Base-by-base conservation (phyloP, 2,113 vertebrate species). In the Entomyzon cyanotis region DNA sequence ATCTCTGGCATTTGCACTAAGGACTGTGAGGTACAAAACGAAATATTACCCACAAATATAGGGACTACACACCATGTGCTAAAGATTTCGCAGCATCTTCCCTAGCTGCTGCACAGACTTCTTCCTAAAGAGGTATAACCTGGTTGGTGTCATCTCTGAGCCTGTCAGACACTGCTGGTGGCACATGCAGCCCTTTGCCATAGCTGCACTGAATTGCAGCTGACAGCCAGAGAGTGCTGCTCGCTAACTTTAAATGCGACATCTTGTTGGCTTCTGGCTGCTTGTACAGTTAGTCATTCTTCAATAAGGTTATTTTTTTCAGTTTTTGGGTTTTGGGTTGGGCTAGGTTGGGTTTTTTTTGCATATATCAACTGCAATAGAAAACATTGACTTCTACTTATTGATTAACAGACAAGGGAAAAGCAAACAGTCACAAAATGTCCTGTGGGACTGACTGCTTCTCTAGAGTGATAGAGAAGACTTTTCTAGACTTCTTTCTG, bases 181-280 rank as follows among this genome's bases (percentile, higher is more conserved):
- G 59, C 14, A 47, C 0, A 0, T 35, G 30, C 24, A 47, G 4
- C 9, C 14, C 39, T 27, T 52, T 42, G 35, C 22, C 13, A 14
- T 41, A 1, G 2, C 78, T 35, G 8, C 25, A 2, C 23, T 64
- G 39, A 24, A 63, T 12, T 22, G 28, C 31, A n/a, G 17, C 30
- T 59, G 44, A 50, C 10, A 82, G 33, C 1, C 33, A 84, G 35
- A 87, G 89, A 69, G 35, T 15, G 25, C 21, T 81, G 37, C 19
- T 68, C 49, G 50, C 23, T 68, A 23, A 33, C 24, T 59, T 84
- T 55, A 20, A 30, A 0, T 60, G 5, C 4, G 3, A 18, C 19
- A 35, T 18, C 17, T 35, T 10, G 0, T 18, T 79, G 44, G 21
- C 12, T 60, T 73, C 33, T 53, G 31, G 18, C 22, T 88, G 23